Evolutionary conservation across 2,888 invertebrate genomes (phyloP).

Genomic region (Sclerodermus sp.): DNA sequence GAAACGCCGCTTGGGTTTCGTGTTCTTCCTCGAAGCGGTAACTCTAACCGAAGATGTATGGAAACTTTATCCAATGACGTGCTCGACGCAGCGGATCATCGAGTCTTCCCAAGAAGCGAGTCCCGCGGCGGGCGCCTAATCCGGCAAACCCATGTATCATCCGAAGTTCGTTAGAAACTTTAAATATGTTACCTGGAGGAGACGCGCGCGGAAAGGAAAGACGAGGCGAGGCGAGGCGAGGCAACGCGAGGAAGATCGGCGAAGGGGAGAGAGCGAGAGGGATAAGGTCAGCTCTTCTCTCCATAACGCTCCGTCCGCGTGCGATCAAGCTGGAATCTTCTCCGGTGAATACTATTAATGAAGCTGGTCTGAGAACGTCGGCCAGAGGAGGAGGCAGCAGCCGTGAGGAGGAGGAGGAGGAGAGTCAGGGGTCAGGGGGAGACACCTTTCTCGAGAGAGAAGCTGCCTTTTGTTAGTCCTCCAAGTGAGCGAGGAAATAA

Average conservation of each 20-base stretch:
- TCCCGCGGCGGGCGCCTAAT: conserved; percentile 23
- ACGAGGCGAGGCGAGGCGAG: conserved; percentile 4
- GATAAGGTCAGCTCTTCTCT: conserved; percentile 17
- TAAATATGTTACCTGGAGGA: conserved; percentile 28
- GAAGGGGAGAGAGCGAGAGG: not conserved
- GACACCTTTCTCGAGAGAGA: conserved; percentile 39
- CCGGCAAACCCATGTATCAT: conserved; percentile 36
- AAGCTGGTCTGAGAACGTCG: conserved; percentile 35
- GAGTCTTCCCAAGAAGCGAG: not conserved
- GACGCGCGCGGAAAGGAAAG: conserved; percentile 7
- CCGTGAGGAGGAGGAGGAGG: conserved; percentile 12
- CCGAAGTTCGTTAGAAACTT: conserved; percentile 41
- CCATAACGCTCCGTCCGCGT: conserved; percentile 21
- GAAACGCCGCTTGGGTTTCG: too few relatives aligned
- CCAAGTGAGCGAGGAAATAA: conserved; percentile 51
- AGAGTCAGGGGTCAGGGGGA: conserved; percentile 9
- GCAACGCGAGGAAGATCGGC: not conserved
- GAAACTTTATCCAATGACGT: not conserved
- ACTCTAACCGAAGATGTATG: too few relatives aligned
- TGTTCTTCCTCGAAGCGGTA: too few relatives aligned
- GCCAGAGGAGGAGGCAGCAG: conserved; percentile 14
- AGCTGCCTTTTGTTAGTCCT: conserved; percentile 50
- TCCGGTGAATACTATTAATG: conserved; percentile 54
- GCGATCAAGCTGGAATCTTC: conserved; percentile 42
- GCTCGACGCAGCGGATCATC: conserved; percentile 7